Conservation (phyloP, 37 sponge, comb jelly and placozoan genomes). For the Geodia barretti region DNA sequence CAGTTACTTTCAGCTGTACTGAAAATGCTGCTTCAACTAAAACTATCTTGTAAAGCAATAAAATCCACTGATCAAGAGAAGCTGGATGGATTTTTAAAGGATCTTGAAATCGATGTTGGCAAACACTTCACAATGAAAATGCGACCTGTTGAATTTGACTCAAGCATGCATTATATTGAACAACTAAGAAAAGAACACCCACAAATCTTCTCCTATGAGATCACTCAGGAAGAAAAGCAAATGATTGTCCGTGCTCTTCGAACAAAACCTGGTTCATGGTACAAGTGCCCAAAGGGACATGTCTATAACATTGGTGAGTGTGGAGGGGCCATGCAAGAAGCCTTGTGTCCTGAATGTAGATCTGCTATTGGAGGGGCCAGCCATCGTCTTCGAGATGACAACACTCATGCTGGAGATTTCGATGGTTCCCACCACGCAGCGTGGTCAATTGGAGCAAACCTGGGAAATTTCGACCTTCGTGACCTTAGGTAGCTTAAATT, state of each 20-base stretch:
- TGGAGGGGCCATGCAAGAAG: conserved; percentile 13
- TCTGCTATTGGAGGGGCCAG: conserved; percentile 9
- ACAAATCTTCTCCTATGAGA: background rate
- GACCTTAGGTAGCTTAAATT: background rate
- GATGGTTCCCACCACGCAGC: conserved; percentile 15
- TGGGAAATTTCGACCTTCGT: background rate
- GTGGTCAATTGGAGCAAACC: conserved; percentile 8
- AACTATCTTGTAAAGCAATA: background rate
- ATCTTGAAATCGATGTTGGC: background rate
- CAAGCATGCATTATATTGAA: background rate
- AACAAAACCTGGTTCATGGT: conserved; percentile 18
- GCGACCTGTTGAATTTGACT: background rate
- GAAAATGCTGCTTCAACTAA: background rate
- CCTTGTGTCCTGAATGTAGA: conserved; percentile 6
- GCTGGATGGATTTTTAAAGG: background rate
- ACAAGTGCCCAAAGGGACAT: conserved; percentile 14
- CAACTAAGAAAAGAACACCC: background rate
- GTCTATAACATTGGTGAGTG: conserved; percentile 15
- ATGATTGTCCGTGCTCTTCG: background rate
- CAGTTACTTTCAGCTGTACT: background rate
- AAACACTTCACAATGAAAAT: background rate
- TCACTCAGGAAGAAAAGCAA: background rate
- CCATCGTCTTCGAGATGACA: conserved; percentile 2
- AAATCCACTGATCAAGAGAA: background rate
- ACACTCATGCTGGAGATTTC: conserved; percentile 11